Base-by-base conservation (phyloP, 2,797 vertebrate species). In the Stomatorhinus walkeri region DNA sequence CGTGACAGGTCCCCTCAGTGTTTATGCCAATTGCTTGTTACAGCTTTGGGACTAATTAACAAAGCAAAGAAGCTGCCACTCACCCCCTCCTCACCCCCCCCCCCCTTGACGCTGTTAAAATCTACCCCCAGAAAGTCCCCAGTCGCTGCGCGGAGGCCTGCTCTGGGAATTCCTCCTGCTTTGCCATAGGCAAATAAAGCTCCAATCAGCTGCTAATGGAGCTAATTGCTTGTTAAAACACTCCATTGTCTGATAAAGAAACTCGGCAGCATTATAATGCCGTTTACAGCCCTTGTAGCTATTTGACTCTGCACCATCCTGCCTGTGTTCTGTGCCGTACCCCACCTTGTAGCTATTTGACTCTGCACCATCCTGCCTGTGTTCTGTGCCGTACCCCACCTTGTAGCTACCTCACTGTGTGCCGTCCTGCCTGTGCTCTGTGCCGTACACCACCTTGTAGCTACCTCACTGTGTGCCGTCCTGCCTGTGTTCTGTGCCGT, bases 161-260 rank as follows among this genome's bases (percentile, higher is more conserved):
- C 54, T 54, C 56, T 87, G 86, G 86, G 56, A 64, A 87, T 87
- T 87, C 43, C 8, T 19, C 86, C 86, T 79, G 64, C 32, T 76
- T 79, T 79, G 87, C 87, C 87, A 5, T 51, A 32, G 87, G 87
- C 87, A 88, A 88, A 88, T 88, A 88, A 88, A 81, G 52, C 87
- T 88, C 51, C 72, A 88, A 79, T 88, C 87, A 52, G 24, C 68
- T 32, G 61, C 56, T 88, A 88, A 88, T 88, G 87, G 87, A 61
- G 46, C 72, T 88, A 88, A 88, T 88, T 81, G 40, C 52, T 76
- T 81, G 87, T 88, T 88, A 88, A 88, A 76, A 52, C 24, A 87
- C 36, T 43, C 19, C 86, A 40, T 43, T 61, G 86, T 87, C 86
- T 61, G 86, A 64, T 22, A 64, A 40, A 61, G 86, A 43, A 61